Base-by-base conservation (phyloP, 1,140 invertebrate genomes). In the Trypoxylus dichotomus region DNA sequence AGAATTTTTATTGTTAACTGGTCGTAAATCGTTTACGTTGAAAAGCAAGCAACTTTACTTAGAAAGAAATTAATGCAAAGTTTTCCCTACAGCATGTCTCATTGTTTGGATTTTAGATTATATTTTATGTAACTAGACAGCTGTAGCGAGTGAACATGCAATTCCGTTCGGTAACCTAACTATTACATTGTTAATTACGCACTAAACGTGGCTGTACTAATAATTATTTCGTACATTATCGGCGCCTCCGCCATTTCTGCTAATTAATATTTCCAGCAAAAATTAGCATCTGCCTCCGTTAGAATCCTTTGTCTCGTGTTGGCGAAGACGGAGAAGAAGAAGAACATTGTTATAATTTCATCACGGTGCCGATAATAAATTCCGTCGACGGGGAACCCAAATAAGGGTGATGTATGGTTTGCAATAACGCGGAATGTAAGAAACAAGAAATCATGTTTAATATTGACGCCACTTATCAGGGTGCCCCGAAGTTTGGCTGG, bases 391-490 rank as follows among this genome's bases (percentile, higher is more conserved):
- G 79, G 80, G 79, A 76, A 77, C 77, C 80, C 80, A 82, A 82
- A 82, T 83, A 83, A 81, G 79, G 76, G 41, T 83, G 82, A 83
- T 83, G 76, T 83, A 83, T 79, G 78, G 76, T 27, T 74, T 27
- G 79, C 82, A 83, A 83, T 83, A 83, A 82, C 80, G 79, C 77
- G 82, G 79, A 83, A 83, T 83, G 80, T 82, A 83, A 83, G 83
- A 83, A 83, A 83, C 81, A 83, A 83, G 83, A 84, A 84, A 83
- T 83, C 83, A 82, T 83, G 83, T 84, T 83, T 83, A 84, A 84
- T 84, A 84, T 84, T 84, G 83, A 84, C 82, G 82, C 81, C 83
- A 83, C 83, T 84, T 84, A 83, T 84, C 81, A 82, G 77, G 79
- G 73, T 72, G 77, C 24, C 75, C 43, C 47, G 76, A 80, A 80